Percentiles rank a stretch among this genome's conserved stretches.
Evolutionary conservation across 1,140 invertebrate genomes (phyloP).

Genomic region (Drosophila ercepeae): DNA sequence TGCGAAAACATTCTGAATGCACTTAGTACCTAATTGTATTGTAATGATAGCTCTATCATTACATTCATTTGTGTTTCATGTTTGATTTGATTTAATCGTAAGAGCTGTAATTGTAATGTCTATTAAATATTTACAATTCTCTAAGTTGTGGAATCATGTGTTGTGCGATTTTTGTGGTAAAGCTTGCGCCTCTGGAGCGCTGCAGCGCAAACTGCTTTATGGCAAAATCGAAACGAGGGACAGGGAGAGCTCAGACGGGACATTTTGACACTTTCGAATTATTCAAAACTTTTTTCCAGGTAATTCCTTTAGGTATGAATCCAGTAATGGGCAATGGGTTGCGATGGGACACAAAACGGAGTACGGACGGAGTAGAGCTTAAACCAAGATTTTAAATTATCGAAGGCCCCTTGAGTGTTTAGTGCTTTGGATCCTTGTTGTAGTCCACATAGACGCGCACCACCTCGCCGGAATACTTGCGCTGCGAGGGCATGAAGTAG

Average conservation of each 20-base stretch:
- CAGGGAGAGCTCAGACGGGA: slow-evolving; percentile 32
- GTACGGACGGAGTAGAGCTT: slow-evolving; percentile 32
- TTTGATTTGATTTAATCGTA: slow-evolving; percentile 27
- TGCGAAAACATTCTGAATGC: slow-evolving; percentile 69
- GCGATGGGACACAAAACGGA: slow-evolving; percentile 11
- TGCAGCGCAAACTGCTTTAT: slow-evolving; percentile 55
- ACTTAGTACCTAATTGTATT: slow-evolving; percentile 41
- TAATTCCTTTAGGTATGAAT: background rate
- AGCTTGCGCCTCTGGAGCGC: slow-evolving; percentile 53
- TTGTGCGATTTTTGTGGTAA: slow-evolving; percentile 51
- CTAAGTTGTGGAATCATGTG: slow-evolving; percentile 61
- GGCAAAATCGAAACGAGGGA: slow-evolving; percentile 69
- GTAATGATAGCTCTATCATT: slow-evolving; percentile 13
- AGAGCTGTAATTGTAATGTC: slow-evolving; percentile 40
- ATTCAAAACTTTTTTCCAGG: background rate
- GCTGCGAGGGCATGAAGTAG: slow-evolving; percentile 97
- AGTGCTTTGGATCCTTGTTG: slow-evolving; percentile 86
- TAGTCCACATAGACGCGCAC: slow-evolving; percentile 96
- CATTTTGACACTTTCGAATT: background rate
- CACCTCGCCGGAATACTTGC: slow-evolving; percentile 96
- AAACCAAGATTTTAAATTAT: slow-evolving; percentile 56
- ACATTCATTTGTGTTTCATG: slow-evolving; percentile 25
- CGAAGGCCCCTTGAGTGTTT: slow-evolving; percentile 2
- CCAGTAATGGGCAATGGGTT: no score
- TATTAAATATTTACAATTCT: slow-evolving; percentile 78